Base-by-base conservation (phyloP, 2,797 vertebrate species). In the Rhinogobio ventralis region DNA sequence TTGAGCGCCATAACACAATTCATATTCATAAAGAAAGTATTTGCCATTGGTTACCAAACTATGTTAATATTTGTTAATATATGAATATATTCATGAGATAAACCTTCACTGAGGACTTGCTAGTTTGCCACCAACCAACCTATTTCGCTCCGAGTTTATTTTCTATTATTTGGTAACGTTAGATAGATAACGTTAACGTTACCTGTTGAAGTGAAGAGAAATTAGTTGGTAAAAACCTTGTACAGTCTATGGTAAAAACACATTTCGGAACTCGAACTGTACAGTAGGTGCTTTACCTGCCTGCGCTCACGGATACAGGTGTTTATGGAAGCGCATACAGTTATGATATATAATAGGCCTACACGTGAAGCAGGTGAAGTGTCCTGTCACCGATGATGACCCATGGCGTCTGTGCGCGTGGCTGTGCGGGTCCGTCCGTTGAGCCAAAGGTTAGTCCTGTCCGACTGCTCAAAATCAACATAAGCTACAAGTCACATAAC, bases 351-450 rank as follows among this genome's bases (percentile, higher is more conserved):
- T 19, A 42, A 53, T 6, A n/a, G n/a, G n/a, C n/a, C n/a, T n/a
- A 28, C 11, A 23, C 2, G 9, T 55, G 14, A 57, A 25, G 39
- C 67, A 60, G 62, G 46, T 39, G 45, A 67, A 67, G 60, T 11
- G 49, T 53, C n/a, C 20, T 10, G 42, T 46, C 39, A 17, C 19
- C 78, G 64, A 92, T 93, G 95, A 87, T 93, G 95, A 87, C 89
- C 92, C 0, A 98, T 99, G 97, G 97, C 97, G 80, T 99, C 97
- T 45, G 97, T 99, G 62, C 96, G 97, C 90, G 98, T 99, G 92
- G 98, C 97, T 66, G 97, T 99, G 88, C 94, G 98, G 87, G 95
- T 99, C 92, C 91, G 98, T 87, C 98, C 98, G 81, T 96, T 98
- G 95, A 95, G 97, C 95, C 95, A 95, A 90, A 95, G 98, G 98